Conservation (phyloP, 2,113 vertebrate genomes). For the Callithrix jacchus region DNA sequence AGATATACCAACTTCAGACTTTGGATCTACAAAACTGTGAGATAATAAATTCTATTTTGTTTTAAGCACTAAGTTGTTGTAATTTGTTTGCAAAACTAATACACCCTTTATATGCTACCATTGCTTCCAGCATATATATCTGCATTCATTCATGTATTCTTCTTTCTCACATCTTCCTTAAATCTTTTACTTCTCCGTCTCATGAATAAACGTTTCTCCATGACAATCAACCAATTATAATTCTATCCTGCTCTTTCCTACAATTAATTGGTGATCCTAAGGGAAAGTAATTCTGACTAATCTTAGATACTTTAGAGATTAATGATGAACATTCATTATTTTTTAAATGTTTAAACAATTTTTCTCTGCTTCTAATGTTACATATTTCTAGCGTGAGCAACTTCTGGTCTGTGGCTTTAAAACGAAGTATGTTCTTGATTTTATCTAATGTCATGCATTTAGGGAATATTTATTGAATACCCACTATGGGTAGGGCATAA, state of each 20-base stretch:
- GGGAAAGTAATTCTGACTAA: neutral
- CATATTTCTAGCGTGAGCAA: neutral
- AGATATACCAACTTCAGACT: neutral
- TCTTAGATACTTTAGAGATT: neutral
- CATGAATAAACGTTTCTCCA: neutral
- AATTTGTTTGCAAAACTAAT: neutral
- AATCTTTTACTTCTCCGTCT: neutral
- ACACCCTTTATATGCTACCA: no score
- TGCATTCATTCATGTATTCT: neutral
- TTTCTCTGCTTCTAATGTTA: neutral
- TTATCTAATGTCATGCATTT: neutral
- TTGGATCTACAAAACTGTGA: neutral
- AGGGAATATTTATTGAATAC: neutral
- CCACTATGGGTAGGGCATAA: neutral
- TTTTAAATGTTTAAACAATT: neutral
- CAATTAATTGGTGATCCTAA: neutral
- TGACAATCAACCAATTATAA: neutral
- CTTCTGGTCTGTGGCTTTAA: constrained; percentile 1
- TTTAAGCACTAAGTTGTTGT: neutral
- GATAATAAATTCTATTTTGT: neutral
- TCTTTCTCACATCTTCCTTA: neutral
- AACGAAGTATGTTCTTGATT: neutral
- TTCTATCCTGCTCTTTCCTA: neutral
- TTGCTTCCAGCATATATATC: rapidly evolving
- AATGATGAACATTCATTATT: neutral